Conservation (phyloP, 2,888 invertebrate genomes). For the Zhengitettix transpicula region DNA sequence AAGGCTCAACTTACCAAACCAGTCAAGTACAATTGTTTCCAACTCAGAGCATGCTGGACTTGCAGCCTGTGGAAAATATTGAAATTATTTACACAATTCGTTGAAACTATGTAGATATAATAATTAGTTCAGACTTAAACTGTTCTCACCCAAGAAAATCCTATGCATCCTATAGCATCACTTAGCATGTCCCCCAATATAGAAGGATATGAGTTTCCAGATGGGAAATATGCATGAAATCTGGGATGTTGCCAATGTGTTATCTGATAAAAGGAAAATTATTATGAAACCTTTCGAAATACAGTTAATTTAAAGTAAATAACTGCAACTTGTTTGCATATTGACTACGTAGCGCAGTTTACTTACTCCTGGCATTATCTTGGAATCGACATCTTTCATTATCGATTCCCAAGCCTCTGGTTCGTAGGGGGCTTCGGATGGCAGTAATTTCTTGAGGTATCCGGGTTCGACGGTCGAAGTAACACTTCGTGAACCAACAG, state of each 20-base stretch:
- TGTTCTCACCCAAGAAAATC: conserved; percentile 40
- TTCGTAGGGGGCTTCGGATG: conserved; percentile 26
- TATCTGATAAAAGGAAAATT: conserved; percentile 24
- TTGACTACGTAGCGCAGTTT: no score
- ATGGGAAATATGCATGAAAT: conserved; percentile 49
- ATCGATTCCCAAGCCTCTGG: conserved; percentile 30
- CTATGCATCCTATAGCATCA: conserved; percentile 41
- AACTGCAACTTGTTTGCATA: no score
- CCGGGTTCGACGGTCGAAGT: conserved; percentile 32
- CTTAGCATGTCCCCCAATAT: conserved; percentile 44
- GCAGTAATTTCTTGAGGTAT: conserved; percentile 28
- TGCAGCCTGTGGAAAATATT: conserved; percentile 41
- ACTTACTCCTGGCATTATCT: conserved; percentile 29
- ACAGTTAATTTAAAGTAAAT: no score
- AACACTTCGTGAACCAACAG: conserved; percentile 27
- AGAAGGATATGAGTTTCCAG: conserved; percentile 44
- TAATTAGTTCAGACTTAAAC: background rate
- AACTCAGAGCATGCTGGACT: conserved; percentile 76
- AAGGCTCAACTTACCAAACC: conserved; percentile 39
- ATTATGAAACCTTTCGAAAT: background rate
- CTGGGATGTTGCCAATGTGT: conserved; percentile 48
- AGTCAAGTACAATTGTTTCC: conserved; percentile 67
- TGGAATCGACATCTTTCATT: conserved; percentile 30
- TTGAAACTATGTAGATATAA: no score
- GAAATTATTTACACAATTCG: no score